Percentiles rank a stretch among this genome's conserved stretches.
Conservation (phyloP, 2,888 invertebrate species). For the Ophion slaviceki region DNA sequence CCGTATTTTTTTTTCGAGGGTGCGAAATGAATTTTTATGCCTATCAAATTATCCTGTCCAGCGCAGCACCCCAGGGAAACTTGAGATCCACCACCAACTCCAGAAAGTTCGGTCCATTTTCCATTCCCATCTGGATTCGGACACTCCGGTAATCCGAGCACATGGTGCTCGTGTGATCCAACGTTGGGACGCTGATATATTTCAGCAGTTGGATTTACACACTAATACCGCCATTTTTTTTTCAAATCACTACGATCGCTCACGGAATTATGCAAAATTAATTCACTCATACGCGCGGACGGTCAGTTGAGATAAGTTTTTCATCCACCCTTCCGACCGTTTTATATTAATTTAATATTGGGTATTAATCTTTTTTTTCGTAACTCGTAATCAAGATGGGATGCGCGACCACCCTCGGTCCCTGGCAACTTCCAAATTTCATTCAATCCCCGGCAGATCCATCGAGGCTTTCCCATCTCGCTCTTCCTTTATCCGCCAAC, state of each 20-base stretch:
- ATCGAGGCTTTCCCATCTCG: slow-evolving; percentile 52
- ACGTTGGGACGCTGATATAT: slow-evolving; percentile 24
- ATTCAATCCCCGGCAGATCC: slow-evolving; percentile 53
- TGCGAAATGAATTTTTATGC: slow-evolving; percentile 78
- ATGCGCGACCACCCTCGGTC: slow-evolving; percentile 22
- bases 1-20: slow-evolving; percentile 51
- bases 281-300: slow-evolving; percentile 36
- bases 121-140: slow-evolving; percentile 30
- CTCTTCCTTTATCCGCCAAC: slow-evolving; percentile 36
- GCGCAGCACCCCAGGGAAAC: slow-evolving; percentile 59
- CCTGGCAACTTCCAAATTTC: slow-evolving; percentile 59
- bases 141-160: slow-evolving; percentile 52
- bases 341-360: slow-evolving; percentile 60
- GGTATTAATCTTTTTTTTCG: slow-evolving; percentile 55
- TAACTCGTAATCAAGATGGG: slow-evolving; percentile 42
- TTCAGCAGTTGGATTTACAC: slow-evolving; percentile 32
- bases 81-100: slow-evolving; percentile 43
- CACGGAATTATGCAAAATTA: slow-evolving; percentile 62
- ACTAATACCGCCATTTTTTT: background rate
- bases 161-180: slow-evolving; percentile 23
- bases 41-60: slow-evolving; percentile 77
- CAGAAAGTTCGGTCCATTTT: slow-evolving; percentile 48
- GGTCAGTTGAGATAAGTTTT: slow-evolving; percentile 58
- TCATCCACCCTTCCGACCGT: slow-evolving; percentile 31
- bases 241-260: slow-evolving; percentile 24